Evolutionary conservation across 2,888 invertebrate species (phyloP).

Genomic region (Proisotoma minuta): DNA sequence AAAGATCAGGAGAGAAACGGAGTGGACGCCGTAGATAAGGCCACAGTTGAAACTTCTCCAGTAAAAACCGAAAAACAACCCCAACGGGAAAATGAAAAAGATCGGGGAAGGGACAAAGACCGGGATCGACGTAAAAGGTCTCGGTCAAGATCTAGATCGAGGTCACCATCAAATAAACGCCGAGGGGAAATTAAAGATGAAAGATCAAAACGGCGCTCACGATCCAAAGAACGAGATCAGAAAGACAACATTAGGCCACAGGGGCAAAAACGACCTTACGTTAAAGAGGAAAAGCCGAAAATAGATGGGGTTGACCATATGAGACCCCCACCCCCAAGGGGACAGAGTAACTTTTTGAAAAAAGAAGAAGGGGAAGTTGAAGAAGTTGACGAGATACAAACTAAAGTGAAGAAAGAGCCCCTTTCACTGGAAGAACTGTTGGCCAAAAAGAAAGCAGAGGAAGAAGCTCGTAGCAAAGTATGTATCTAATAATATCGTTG

Average conservation of each 20-base stretch:
- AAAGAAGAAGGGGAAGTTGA: constrained; percentile 22
- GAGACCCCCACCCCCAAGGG: constrained; percentile 15
- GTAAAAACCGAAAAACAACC: constrained; percentile 24
- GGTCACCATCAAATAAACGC: constrained; percentile 2
- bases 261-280: constrained; percentile 10
- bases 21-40: too few relatives aligned
- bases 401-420: constrained; percentile 67
- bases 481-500: not conserved
- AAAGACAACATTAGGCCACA: constrained; percentile 16
- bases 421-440: constrained; percentile 91
- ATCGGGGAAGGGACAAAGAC: not conserved
- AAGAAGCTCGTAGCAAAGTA: constrained; percentile 84
- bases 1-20: too few relatives aligned
- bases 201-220: not conserved
- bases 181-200: not conserved
- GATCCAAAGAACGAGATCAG: constrained; percentile 4
- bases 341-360: constrained; percentile 6
- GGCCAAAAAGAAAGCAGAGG: constrained; percentile 92
- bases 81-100: constrained; percentile 9
- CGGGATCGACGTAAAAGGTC: constrained; percentile 13
- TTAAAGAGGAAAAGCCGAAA: constrained; percentile 12
- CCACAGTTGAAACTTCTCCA: too few relatives aligned
- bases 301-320: constrained; percentile 14
- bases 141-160: constrained; percentile 10
- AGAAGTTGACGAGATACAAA: constrained; percentile 19